Evolutionary conservation across 2,888 invertebrate genomes (phyloP).

Genomic region (Eristalinus aeneus): DNA sequence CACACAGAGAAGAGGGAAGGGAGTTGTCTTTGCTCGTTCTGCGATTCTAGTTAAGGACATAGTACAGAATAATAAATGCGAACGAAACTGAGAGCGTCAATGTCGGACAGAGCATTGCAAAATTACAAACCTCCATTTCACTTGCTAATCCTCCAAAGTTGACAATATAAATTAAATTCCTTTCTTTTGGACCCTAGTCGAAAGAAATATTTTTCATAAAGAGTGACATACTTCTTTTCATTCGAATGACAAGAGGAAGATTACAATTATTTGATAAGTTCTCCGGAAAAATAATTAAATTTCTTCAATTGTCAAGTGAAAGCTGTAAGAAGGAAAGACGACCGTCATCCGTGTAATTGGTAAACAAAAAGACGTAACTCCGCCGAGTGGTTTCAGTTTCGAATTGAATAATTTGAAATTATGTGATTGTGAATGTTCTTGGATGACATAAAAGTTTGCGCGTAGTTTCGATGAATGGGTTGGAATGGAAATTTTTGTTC

Average conservation of each 20-base stretch:
- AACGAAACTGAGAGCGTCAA: constrained; percentile 6
- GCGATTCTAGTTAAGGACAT: constrained; percentile 37
- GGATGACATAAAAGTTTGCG: background rate
- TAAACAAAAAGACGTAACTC: constrained; percentile 1
- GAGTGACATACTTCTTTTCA: constrained; percentile 34
- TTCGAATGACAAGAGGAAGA: constrained; percentile 33
- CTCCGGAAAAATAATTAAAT: constrained; percentile 48
- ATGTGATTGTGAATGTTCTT: background rate
- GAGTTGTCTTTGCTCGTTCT: constrained; percentile 33
- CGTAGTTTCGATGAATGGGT: too few species aligned
- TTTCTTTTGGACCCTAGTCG: background rate
- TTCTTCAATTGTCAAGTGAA: constrained; percentile 35
- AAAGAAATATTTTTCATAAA: constrained; percentile 32
- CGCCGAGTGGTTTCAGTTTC: background rate
- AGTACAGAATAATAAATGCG: constrained; percentile 25
- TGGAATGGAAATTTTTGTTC: too few species aligned
- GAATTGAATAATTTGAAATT: background rate
- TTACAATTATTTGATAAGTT: constrained; percentile 58
- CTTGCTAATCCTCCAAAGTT: constrained; percentile 32
- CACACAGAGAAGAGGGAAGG: background rate
- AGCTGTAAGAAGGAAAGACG: constrained; percentile 10
- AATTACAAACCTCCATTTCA: background rate
- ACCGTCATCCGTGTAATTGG: constrained; percentile 19
- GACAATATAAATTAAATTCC: constrained; percentile 40
- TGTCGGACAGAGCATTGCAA: background rate